phyloP scores from a whole-genome alignment of 2,888 invertebrate genomes.

The Lepidocyrtinus sp. region DNA sequence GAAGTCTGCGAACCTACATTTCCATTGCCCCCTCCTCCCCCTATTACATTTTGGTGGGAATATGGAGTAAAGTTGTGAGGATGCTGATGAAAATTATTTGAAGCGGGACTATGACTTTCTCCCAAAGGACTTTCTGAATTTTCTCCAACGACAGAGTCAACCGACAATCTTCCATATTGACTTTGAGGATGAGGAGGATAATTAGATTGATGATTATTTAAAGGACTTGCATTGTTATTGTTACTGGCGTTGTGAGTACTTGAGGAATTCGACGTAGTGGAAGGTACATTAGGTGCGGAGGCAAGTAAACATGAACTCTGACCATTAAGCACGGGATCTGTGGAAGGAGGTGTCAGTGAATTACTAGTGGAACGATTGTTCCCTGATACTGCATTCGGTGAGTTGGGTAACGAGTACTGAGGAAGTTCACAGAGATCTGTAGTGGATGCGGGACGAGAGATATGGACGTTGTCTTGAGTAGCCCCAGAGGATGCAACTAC shows the following conservation, averaged over 20 bases:
- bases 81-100: slow-evolving; percentile 60
- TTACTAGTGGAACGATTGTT: slow-evolving; percentile 41
- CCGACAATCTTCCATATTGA: slow-evolving; percentile 49
- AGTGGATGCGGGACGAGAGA: slow-evolving; percentile 36
- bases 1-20: slow-evolving; percentile 44
- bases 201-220: slow-evolving; percentile 41
- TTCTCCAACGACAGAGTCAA: slow-evolving; percentile 39
- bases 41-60: slow-evolving; percentile 37
- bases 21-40: slow-evolving; percentile 19
- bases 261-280: slow-evolving; percentile 40
- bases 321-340: slow-evolving; percentile 38
- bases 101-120: slow-evolving; percentile 66
- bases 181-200: slow-evolving; percentile 40
- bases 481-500: slow-evolving; percentile 38
- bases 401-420: slow-evolving; percentile 47
- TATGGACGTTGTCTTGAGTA: slow-evolving; percentile 53
- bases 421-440: slow-evolving; percentile 63
- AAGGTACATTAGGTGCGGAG: slow-evolving; percentile 35
- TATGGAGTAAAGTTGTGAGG: slow-evolving; percentile 41
- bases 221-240: slow-evolving; percentile 42
- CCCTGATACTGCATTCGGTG: slow-evolving; percentile 46
- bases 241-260: slow-evolving; percentile 33
- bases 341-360: slow-evolving; percentile 29
- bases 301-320: slow-evolving; percentile 50
- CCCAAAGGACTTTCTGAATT: slow-evolving; percentile 49